Evolutionary conservation across 2,113 vertebrate species (phyloP), one percentile per base, ranked within the genome.

Genomic region (Clupea harengus): DNA sequence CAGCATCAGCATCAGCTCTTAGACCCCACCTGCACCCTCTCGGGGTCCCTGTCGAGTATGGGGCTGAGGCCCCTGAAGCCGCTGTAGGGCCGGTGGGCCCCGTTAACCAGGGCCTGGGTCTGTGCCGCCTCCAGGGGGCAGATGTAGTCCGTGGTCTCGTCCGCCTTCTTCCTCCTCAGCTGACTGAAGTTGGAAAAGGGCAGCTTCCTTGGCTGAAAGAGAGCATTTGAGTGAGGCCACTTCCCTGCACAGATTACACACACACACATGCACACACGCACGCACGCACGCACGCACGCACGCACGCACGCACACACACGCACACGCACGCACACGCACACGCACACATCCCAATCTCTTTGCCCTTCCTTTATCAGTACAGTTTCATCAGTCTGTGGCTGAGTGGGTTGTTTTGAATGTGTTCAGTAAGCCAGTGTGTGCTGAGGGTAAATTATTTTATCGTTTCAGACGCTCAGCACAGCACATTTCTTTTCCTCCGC

Each of bases 121-220:
- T 60, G 93, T 85, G 86, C 85, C 84, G 82, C 91, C 89, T 98
- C 96, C 90, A 97, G 92, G 0, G 98, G 97, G 88, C 97, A 99
- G 84, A 99, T 93, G 82, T 99, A 99, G 90, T 99, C 97, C 0
- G 95, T 96, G 2, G 97, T 96, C 82, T 99, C 97, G 0, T 98
- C 98, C 0, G 95, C 90, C 52, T 97, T 97, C 93, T 96, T 96
- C 92, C 96, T 97, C 86, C 98, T 93, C 82, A 99, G 95, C 83
- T 99, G 96, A 86, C 97, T 95, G 90, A 99, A 96, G 91, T 96
- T 96, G 0, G 98, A 97, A 94, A 99, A 97, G 84, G 96, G 97
- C 72, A 97, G 93, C 93, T 99, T 99, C 94, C 96, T 99, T 54
- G 97, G 97, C 98, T 99, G 91, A 88, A 94, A 93, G 0, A 86